These are phyloP conservation scores for Candidula unifasciata DNA, from an alignment of 2,888 invertebrate genomes.

Conservation along the genomic window DNA sequence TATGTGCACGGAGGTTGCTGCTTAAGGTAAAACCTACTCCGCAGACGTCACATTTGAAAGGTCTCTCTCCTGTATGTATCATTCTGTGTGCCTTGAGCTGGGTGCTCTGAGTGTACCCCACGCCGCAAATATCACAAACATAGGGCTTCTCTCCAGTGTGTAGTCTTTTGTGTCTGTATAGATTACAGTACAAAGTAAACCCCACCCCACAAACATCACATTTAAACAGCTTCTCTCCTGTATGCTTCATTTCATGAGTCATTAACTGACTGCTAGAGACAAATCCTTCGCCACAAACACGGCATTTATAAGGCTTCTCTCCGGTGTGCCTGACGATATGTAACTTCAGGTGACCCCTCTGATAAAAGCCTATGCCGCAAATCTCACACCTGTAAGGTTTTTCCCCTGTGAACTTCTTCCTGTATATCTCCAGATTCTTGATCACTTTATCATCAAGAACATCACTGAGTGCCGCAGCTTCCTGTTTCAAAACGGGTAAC, in stretches of 20 bases:
- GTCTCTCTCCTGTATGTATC: slow-evolving; percentile 4
- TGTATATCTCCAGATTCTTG: no score
- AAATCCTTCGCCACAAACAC: neutral
- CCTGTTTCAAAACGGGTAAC: no score
- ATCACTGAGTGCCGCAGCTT: no score
- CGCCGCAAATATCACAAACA: neutral
- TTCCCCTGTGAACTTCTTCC: neutral
- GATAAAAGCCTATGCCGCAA: neutral
- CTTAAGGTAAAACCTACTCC: neutral
- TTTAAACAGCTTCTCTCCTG: slow-evolving; percentile 12
- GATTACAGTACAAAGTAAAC: neutral
- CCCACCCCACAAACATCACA: slow-evolving; percentile 4
- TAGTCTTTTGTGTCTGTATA: neutral
- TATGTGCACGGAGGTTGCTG: neutral
- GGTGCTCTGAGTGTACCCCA: neutral
- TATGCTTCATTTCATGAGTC: slow-evolving; percentile 8
- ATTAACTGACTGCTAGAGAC: neutral
- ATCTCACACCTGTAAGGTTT: slow-evolving; percentile 22
- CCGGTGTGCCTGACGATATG: slow-evolving; percentile 13
- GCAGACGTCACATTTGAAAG: slow-evolving; percentile 8
- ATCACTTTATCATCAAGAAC: no score
- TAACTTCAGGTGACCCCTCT: neutral
- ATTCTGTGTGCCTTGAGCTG: neutral
- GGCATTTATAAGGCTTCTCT: slow-evolving; percentile 25
- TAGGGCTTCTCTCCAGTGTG: neutral